Percentiles rank a stretch among this genome's conserved stretches.
phyloP scores from a whole-genome alignment of 1,140 invertebrate genomes.

The Planococcus citri region DNA sequence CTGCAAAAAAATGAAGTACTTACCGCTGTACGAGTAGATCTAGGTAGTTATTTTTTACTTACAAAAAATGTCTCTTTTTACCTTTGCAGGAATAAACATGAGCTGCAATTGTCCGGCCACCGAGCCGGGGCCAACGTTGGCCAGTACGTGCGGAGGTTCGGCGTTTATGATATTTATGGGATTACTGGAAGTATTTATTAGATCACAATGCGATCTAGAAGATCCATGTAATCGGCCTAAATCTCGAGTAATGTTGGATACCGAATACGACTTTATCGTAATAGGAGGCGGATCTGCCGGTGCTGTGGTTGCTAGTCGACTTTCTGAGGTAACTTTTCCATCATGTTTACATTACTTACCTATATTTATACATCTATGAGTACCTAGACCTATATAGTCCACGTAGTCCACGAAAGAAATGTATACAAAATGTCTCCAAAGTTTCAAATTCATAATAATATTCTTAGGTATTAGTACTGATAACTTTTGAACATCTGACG shows the following conservation, averaged over 20 bases:
- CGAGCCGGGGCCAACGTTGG: conserved; percentile 61
- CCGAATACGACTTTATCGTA: conserved; percentile 70
- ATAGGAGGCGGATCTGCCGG: conserved; percentile 78
- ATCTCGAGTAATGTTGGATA: conserved; percentile 44
- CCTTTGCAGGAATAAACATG: conserved; percentile 21
- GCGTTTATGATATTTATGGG: conserved; percentile 80
- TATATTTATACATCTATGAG: too few relatives aligned
- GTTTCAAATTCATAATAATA: too few relatives aligned
- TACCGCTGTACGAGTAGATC: too few relatives aligned
- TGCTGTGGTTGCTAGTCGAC: conserved; percentile 52
- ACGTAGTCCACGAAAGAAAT: too few relatives aligned
- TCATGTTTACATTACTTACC: conserved; percentile 28
- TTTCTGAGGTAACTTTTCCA: conserved; percentile 39
- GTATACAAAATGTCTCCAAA: too few relatives aligned
- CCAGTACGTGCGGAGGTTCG: conserved; percentile 63
- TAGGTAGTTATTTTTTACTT: not conserved
- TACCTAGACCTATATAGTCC: too few relatives aligned
- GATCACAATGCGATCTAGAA: conserved; percentile 69
- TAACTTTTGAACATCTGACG: too few relatives aligned
- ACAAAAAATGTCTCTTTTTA: not conserved
- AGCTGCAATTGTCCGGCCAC: conserved; percentile 58
- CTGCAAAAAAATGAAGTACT: too few relatives aligned
- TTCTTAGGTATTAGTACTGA: too few relatives aligned
- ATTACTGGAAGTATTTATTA: conserved; percentile 63
- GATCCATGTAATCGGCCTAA: conserved; percentile 61